Conservation (phyloP, 1,140 invertebrate genomes). For the Drosophila novamexicana region DNA sequence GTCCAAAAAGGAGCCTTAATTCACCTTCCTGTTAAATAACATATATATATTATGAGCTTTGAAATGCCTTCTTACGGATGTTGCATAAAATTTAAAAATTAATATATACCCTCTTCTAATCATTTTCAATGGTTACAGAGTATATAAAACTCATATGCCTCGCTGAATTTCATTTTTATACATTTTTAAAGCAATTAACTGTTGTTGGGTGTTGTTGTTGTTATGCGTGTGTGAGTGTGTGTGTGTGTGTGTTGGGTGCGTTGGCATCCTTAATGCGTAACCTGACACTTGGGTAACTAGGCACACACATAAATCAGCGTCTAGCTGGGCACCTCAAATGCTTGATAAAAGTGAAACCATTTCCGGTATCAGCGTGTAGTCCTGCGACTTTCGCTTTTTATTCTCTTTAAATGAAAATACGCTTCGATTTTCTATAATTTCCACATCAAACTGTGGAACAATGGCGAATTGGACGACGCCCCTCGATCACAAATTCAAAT, state of each 20-base stretch:
- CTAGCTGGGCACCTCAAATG: constrained; percentile 24
- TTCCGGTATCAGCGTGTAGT: constrained; percentile 78
- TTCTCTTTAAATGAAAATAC: constrained; percentile 18
- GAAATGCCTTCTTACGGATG: no score
- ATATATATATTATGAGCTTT: no score
- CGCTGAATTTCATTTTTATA: constrained; percentile 58
- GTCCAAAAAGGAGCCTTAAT: no score
- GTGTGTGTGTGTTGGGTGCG: constrained; percentile 38
- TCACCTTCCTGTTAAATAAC: no score
- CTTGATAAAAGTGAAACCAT: constrained; percentile 80
- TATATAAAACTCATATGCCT: constrained; percentile 63
- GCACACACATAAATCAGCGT: constrained; percentile 72
- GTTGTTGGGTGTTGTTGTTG: constrained; percentile 5
- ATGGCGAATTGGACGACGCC: constrained; percentile 56
- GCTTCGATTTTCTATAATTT: constrained; percentile 69
- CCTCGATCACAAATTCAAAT: constrained; percentile 62
- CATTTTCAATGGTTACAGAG: not conserved
- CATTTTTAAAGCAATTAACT: constrained; percentile 51
- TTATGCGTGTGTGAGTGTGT: not conserved
- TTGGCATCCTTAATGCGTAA: constrained; percentile 59
- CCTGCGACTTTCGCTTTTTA: constrained; percentile 73
- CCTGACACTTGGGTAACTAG: constrained; percentile 81
- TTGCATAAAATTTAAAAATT: not conserved
- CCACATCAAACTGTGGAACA: constrained; percentile 68
- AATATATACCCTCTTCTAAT: not conserved